phyloP scores from a whole-genome alignment of 2,113 vertebrate genomes.

The Boleophthalmus pectinirostris region DNA sequence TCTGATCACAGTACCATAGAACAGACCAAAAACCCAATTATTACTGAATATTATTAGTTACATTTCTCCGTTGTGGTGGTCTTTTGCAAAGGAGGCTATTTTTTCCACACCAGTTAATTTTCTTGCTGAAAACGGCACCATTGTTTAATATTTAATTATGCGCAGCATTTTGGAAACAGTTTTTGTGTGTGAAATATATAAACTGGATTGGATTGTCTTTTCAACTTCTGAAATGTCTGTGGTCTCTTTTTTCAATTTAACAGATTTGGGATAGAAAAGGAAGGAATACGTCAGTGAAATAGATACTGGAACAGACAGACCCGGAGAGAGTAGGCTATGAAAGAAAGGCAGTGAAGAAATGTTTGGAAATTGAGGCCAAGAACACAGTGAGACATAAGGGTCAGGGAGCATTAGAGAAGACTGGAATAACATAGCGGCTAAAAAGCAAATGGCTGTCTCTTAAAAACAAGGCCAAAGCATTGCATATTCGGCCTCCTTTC shows the following conservation, averaged over 20 bases:
- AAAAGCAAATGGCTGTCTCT: slow-evolving; percentile 55
- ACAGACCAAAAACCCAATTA: background rate
- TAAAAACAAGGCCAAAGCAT: slow-evolving; percentile 21
- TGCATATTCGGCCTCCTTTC: slow-evolving; percentile 12
- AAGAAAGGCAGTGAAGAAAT: slow-evolving; percentile 5
- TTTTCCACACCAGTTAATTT: background rate
- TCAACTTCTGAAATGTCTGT: background rate
- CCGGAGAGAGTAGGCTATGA: slow-evolving; percentile 10
- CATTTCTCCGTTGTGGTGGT: background rate
- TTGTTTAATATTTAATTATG: background rate
- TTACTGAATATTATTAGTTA: background rate
- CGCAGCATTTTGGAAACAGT: background rate
- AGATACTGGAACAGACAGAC: background rate
- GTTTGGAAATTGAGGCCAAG: slow-evolving; percentile 48
- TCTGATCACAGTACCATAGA: too few relatives aligned
- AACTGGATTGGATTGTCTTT: background rate
- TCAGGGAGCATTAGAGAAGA: slow-evolving; percentile 40
- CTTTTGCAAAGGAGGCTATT: background rate
- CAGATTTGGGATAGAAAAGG: slow-evolving; percentile 6
- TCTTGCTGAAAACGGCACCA: background rate
- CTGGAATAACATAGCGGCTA: slow-evolving; percentile 41
- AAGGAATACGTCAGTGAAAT: background rate
- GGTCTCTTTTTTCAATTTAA: slow-evolving; percentile 66
- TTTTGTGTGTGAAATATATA: too few relatives aligned
- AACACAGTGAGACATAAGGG: slow-evolving; percentile 42